Percentiles rank a stretch among this genome's conserved stretches.
phyloP scores from a whole-genome alignment of 2,113 vertebrate species.

The Halcyon malimbica region DNA sequence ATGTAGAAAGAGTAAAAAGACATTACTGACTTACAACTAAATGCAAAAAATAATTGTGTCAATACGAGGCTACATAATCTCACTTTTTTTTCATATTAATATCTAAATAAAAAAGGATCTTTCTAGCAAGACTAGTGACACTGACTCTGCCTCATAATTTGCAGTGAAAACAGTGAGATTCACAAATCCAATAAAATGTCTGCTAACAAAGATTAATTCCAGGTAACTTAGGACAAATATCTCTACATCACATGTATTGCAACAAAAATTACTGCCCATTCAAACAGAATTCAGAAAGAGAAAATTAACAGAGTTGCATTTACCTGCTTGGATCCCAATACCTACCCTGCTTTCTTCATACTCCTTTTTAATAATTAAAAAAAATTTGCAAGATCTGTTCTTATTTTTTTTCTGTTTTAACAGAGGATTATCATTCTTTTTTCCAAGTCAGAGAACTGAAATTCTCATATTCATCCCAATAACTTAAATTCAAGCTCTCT shows the following conservation, averaged over 20 bases:
- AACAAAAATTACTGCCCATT: neutral
- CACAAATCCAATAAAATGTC: neutral
- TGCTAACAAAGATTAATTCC: neutral
- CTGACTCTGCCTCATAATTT: neutral
- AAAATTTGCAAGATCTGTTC: neutral
- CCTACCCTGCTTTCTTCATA: neutral
- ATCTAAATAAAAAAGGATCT: neutral
- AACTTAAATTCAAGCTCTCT: neutral
- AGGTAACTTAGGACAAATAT: neutral
- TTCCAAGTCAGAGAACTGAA: neutral
- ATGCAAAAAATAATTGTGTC: neutral
- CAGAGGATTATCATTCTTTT: neutral
- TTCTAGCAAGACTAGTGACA: neutral
- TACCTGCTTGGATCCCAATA: neutral
- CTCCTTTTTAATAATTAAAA: neutral
- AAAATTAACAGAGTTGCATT: neutral
- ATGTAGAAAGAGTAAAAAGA: neutral
- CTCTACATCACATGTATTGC: neutral
- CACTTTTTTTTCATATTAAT: neutral
- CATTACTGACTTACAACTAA: neutral
- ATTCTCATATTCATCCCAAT: neutral
- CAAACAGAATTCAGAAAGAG: neutral
- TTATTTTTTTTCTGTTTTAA: neutral
- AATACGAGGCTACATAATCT: neutral
- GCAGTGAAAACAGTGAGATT: neutral